A percentile compares a stretch with the other conserved stretches of the same genome.
These are phyloP conservation scores for Chaetodon trifascialis DNA, from an alignment of 2,113 vertebrate genomes.

Conservation along the genomic window DNA sequence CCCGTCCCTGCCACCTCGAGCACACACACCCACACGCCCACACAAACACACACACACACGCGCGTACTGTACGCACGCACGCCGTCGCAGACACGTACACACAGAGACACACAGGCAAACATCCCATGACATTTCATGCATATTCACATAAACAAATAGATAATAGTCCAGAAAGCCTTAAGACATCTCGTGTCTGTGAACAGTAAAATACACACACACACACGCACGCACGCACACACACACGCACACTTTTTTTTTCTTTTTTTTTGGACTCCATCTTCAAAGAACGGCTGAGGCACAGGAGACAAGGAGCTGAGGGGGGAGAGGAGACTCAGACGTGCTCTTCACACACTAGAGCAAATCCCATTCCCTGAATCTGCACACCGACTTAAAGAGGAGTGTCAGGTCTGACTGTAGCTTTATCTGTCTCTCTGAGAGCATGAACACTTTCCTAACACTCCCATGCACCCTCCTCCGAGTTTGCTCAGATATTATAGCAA, in stretches of 20 bases:
- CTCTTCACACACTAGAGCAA: conserved; percentile 65
- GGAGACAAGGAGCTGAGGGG: conserved; percentile 57
- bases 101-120: conserved; percentile 10
- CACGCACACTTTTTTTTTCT: background rate
- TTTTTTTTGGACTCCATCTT: conserved; percentile 56
- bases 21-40: conserved; percentile 5
- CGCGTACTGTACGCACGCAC: background rate
- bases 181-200: conserved; percentile 48
- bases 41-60: background rate
- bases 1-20: conserved; percentile 12
- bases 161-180: conserved; percentile 50
- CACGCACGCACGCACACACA: conserved; percentile 9
- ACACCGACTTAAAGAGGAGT: conserved; percentile 61
- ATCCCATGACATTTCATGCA: conserved; percentile 64
- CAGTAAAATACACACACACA: conserved; percentile 34
- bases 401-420: conserved; percentile 63
- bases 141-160: conserved; percentile 65
- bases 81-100: conserved; percentile 7
- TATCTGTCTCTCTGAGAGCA: conserved; percentile 56
- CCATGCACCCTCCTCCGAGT: conserved; percentile 37
- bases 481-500: conserved; percentile 47
- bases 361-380: conserved; percentile 61
- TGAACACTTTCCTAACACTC: conserved; percentile 48
- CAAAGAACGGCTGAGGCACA: conserved; percentile 69
- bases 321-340: conserved; percentile 46